Conservation (phyloP, 2,797 vertebrate genomes). For the Somateria mollissima region DNA sequence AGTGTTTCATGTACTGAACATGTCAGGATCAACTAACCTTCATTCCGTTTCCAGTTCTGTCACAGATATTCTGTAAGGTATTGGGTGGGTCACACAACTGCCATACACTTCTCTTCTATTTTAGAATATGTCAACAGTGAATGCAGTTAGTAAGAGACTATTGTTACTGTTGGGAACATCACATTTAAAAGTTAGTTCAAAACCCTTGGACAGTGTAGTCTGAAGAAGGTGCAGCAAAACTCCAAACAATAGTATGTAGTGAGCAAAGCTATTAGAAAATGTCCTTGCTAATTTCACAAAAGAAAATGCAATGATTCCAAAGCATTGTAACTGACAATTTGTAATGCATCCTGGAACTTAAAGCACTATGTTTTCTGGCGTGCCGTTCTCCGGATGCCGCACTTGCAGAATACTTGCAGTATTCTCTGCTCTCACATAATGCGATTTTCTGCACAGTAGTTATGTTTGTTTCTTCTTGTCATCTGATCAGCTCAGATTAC, state of each 20-base stretch:
- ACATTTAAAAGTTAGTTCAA: neutral
- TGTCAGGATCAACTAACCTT: neutral
- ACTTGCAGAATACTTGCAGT: neutral
- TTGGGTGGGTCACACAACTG: neutral
- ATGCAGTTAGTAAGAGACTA: neutral
- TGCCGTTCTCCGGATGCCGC: neutral
- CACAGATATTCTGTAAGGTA: neutral
- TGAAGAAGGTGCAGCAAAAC: neutral
- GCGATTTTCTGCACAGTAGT: neutral
- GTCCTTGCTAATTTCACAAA: neutral
- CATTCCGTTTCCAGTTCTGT: neutral
- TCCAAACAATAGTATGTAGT: neutral
- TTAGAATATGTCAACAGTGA: neutral
- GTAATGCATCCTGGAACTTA: neutral
- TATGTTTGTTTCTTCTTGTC: neutral
- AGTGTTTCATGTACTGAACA: neutral
- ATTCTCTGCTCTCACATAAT: neutral
- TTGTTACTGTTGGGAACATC: neutral
- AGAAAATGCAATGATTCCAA: neutral
- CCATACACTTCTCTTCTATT: neutral
- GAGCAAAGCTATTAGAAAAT: neutral
- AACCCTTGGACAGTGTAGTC: neutral
- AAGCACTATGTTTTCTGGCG: neutral
- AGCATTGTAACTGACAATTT: neutral
- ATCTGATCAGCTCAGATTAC: neutral